Conservation (phyloP, 2,113 vertebrate genomes). For the Oncorhynchus masou region DNA sequence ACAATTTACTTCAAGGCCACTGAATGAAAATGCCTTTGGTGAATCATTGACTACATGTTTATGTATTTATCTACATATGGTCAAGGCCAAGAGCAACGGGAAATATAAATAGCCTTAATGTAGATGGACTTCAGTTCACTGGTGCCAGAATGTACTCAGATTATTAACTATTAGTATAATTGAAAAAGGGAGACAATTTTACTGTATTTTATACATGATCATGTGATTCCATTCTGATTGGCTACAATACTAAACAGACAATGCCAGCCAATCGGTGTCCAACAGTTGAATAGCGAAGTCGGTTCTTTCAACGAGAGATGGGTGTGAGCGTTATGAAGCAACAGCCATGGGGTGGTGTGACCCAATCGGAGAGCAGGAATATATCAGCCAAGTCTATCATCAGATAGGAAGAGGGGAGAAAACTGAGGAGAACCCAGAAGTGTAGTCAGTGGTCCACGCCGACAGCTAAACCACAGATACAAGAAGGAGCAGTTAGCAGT, state of each 20-base stretch:
- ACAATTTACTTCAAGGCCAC: no score
- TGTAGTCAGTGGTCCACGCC: neutral
- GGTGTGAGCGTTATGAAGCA: constrained; percentile 19
- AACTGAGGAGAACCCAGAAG: constrained; percentile 26
- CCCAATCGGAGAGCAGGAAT: constrained; percentile 56
- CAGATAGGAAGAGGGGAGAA: constrained; percentile 50
- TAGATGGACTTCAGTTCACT: neutral
- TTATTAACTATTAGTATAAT: neutral
- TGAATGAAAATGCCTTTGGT: no score
- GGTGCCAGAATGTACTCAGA: neutral
- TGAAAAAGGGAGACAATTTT: neutral
- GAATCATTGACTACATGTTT: neutral
- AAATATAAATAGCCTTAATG: neutral
- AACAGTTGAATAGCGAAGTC: neutral
- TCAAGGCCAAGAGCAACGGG: neutral
- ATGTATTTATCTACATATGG: neutral
- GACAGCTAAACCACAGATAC: neutral
- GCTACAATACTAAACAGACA: constrained; percentile 18
- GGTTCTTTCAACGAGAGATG: constrained; percentile 12
- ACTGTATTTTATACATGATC: neutral
- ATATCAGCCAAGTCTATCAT: constrained; percentile 56
- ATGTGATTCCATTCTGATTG: constrained; percentile 31
- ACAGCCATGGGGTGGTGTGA: constrained; percentile 26
- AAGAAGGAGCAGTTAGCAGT: no score
- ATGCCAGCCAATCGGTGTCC: constrained; percentile 34